phyloP scores from a whole-genome alignment of 2,888 invertebrate genomes.

The Cheilosia vulpina region DNA sequence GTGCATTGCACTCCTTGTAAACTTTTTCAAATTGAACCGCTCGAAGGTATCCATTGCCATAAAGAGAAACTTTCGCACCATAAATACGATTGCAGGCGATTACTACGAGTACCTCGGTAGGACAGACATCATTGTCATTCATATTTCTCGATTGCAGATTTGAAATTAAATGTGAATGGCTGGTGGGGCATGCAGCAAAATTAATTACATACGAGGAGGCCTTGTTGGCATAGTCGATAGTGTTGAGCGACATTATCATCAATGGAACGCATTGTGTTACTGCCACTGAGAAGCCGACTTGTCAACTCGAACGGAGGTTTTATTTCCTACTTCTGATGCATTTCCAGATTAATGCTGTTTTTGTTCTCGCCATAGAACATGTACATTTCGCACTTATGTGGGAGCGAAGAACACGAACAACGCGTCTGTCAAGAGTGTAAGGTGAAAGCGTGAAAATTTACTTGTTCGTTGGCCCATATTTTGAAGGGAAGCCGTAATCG shows the following conservation, averaged over 20 bases:
- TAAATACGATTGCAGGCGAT: slow-evolving; percentile 32
- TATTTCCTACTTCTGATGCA: neutral
- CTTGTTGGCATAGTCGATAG: slow-evolving; percentile 18
- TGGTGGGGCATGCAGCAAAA: slow-evolving; percentile 31
- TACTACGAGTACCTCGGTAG: neutral
- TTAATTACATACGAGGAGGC: slow-evolving; percentile 42
- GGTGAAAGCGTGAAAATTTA: too few species aligned
- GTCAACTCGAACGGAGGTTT: neutral
- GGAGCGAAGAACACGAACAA: too few species aligned
- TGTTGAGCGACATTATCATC: slow-evolving; percentile 58
- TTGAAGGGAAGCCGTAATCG: too few species aligned
- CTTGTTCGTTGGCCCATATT: too few species aligned
- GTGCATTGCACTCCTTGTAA: slow-evolving; percentile 60
- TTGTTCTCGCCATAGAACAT: too few species aligned
- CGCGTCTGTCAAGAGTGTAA: too few species aligned
- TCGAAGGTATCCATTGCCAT: slow-evolving; percentile 51
- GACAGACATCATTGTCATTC: slow-evolving; percentile 61
- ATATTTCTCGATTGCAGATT: slow-evolving; percentile 63
- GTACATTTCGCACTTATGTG: too few species aligned
- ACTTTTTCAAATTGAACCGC: slow-evolving; percentile 68
- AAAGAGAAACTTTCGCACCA: slow-evolving; percentile 57
- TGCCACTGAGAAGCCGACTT: slow-evolving; percentile 13
- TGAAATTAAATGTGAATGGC: slow-evolving; percentile 62
- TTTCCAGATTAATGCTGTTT: too few species aligned
- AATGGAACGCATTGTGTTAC: slow-evolving; percentile 14